Evolutionary conservation across 2,888 invertebrate species (phyloP).

Genomic region (Nematopogon swammerdamellus): DNA sequence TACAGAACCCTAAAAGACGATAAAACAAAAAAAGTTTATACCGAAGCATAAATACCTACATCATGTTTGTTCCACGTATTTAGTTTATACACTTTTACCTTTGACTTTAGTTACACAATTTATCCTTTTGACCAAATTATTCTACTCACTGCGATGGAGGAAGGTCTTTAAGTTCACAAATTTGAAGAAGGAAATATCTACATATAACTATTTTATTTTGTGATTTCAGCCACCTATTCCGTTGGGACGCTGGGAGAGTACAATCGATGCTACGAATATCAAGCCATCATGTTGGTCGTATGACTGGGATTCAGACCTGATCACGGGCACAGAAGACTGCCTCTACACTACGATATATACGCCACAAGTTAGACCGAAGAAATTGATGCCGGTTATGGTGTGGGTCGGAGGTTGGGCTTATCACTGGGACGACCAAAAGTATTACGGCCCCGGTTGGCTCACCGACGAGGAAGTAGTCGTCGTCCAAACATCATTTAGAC

Average conservation of each 20-base stretch:
- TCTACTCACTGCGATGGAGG: too few species aligned
- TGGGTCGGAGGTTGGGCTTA: constrained; percentile 44
- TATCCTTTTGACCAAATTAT: too few species aligned
- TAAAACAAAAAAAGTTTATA: too few species aligned
- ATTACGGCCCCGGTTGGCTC: constrained; percentile 34
- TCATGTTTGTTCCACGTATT: too few species aligned
- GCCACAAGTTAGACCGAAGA: constrained; percentile 25
- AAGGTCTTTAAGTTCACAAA: too few species aligned
- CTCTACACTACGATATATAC: constrained; percentile 38
- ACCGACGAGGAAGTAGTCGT: constrained; percentile 31
- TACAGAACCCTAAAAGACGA: too few species aligned
- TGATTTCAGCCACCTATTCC: constrained; percentile 37
- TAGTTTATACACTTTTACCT: too few species aligned
- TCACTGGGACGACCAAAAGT: constrained; percentile 21
- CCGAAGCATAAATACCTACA: too few species aligned
- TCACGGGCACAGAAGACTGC: constrained; percentile 40
- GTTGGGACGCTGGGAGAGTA: constrained; percentile 24
- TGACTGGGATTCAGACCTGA: constrained; percentile 5
- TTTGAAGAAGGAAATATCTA: too few species aligned
- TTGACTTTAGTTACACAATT: too few species aligned
- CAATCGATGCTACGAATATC: constrained; percentile 19
- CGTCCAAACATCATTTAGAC: constrained; percentile 39
- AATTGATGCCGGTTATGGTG: constrained; percentile 47
- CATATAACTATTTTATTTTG: too few species aligned
- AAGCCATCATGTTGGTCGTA: constrained; percentile 7